Evolutionary conservation across 2,113 vertebrate genomes (phyloP).

Genomic region (Verasper variegatus): DNA sequence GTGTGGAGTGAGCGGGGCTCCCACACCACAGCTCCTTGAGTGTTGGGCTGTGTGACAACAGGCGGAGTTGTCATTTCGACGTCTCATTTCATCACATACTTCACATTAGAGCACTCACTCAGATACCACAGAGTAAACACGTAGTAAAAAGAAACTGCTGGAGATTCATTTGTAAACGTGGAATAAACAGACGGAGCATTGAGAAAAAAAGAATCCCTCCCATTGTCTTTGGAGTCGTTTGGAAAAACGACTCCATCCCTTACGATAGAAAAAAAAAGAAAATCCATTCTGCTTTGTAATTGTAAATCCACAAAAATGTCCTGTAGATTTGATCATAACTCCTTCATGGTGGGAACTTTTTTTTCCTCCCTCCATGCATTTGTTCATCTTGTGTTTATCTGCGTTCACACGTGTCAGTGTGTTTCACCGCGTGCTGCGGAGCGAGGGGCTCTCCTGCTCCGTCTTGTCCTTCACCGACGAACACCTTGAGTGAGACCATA

Average conservation of each 20-base stretch:
- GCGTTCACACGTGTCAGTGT: conserved; percentile 14
- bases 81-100: conserved; percentile 75
- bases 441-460: conserved; percentile 62
- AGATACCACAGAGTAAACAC: conserved; percentile 70
- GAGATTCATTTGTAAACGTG: conserved; percentile 58
- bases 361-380: too few species aligned
- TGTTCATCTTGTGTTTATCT: background rate
- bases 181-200: conserved; percentile 48
- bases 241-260: conserved; percentile 1
- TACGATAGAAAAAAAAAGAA: conserved; percentile 1
- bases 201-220: conserved; percentile 29
- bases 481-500: conserved; percentile 52
- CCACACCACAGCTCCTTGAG: conserved; percentile 64
- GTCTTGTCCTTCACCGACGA: conserved; percentile 59
- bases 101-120: conserved; percentile 65
- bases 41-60: conserved; percentile 73
- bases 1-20: conserved; percentile 24
- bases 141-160: conserved; percentile 45
- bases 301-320: conserved; percentile 23
- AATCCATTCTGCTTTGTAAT: too few species aligned
- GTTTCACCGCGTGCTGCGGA: conserved; percentile 34
- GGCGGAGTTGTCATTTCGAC: conserved; percentile 67
- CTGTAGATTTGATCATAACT: conserved; percentile 13
- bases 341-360: background rate
- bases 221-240: conserved; percentile 8